Evolutionary conservation across 35 echinoderm and acorn worm species (phyloP).

Genomic region (Anneissia japonica): DNA sequence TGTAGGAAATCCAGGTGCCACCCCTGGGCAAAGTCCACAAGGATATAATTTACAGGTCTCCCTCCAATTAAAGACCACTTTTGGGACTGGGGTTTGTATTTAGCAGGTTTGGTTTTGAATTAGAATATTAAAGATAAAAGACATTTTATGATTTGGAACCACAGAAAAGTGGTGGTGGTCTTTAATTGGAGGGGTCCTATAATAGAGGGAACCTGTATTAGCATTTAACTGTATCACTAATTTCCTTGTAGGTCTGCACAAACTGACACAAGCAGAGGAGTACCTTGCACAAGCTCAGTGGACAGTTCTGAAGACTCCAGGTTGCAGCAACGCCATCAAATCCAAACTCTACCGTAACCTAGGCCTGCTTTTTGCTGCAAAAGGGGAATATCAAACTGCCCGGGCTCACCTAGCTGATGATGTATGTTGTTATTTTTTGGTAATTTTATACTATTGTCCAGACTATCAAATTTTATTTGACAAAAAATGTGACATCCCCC

Average conservation of each 20-base stretch:
- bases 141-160: too few relatives aligned
- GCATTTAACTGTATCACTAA: too few relatives aligned
- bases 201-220: too few relatives aligned
- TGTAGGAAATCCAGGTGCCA: too few relatives aligned
- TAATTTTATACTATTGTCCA: not conserved
- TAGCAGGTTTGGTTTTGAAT: too few relatives aligned
- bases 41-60: too few relatives aligned
- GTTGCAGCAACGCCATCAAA: constrained; percentile 85
- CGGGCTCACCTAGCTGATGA: constrained; percentile 82
- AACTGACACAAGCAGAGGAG: constrained; percentile 84
- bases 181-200: too few relatives aligned
- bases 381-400: constrained; percentile 83
- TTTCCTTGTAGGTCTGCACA: constrained; percentile 68
- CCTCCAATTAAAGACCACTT: too few relatives aligned
- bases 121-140: too few relatives aligned
- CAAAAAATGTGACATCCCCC: not conserved
- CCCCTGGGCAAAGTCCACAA: too few relatives aligned
- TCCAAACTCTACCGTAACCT: constrained; percentile 82
- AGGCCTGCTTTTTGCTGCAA: constrained; percentile 80
- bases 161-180: too few relatives aligned
- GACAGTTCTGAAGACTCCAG: constrained; percentile 89
- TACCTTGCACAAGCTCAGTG: constrained; percentile 96
- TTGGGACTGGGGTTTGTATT: not conserved
- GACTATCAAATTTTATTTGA: too few relatives aligned
- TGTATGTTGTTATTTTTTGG: constrained; percentile 53